Conservation (phyloP, 2,888 invertebrate species). For the Protonemura montana region DNA sequence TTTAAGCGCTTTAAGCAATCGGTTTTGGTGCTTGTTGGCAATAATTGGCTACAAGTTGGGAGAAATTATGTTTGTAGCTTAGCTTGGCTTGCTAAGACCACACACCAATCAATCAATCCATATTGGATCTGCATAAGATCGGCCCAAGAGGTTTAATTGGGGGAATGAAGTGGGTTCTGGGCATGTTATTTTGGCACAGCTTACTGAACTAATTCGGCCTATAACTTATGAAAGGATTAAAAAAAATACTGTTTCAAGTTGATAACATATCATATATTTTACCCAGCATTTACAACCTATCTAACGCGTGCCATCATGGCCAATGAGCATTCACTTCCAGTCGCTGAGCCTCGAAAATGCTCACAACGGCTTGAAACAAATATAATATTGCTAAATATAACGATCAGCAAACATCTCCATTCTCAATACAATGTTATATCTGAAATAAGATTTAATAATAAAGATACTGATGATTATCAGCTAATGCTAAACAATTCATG, state of each 20-base stretch:
- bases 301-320: neutral
- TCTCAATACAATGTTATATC: neutral
- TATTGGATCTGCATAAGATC: no score
- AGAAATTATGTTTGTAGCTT: no score
- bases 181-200: no score
- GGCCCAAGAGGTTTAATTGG: no score
- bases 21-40: no score
- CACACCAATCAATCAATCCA: no score
- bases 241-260: neutral
- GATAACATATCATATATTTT: slow-evolving; percentile 7
- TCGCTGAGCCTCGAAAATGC: neutral
- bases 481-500: neutral
- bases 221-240: neutral
- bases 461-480: neutral
- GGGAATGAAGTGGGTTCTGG: no score
- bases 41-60: no score
- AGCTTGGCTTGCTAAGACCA: no score
- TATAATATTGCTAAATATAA: neutral
- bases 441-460: neutral
- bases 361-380: neutral
- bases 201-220: no score
- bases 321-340: neutral
- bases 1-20: no score
- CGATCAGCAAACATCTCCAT: neutral
- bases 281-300: neutral